Evolutionary conservation across 2,797 vertebrate genomes (phyloP).

Genomic region (Echiichthys vipera): DNA sequence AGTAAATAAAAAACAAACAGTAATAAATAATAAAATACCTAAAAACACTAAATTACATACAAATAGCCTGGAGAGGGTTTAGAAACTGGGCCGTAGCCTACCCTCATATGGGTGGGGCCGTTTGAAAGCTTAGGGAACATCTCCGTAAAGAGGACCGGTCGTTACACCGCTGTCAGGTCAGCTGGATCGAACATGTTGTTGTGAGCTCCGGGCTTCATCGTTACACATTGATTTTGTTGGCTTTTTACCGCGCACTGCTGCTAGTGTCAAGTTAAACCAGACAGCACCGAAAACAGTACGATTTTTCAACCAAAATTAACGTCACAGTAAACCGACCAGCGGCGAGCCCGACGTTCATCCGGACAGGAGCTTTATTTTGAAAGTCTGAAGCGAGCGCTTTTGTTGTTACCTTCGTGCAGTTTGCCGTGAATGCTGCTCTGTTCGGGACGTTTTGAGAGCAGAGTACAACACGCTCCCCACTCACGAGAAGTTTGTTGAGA

Average conservation of each 20-base stretch:
- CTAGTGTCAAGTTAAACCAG: not conserved
- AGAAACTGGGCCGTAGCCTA: no score
- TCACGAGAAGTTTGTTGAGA: conserved; percentile 26
- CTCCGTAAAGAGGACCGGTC: conserved; percentile 9
- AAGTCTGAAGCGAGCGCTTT: not conserved
- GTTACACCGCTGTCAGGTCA: conserved; percentile 35
- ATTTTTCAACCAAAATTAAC: not conserved
- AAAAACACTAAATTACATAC: no score
- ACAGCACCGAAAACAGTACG: not conserved
- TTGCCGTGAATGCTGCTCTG: conserved; percentile 14
- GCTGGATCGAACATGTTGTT: conserved; percentile 37
- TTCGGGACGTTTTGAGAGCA: conserved; percentile 21
- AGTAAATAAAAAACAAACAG: no score
- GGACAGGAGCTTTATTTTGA: conserved; percentile 52
- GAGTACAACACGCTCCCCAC: conserved; percentile 31
- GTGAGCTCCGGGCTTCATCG: conserved; percentile 9
- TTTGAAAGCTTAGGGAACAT: conserved; percentile 25
- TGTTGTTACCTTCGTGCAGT: not conserved
- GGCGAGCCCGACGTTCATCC: accelerated
- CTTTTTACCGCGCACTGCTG: not conserved
- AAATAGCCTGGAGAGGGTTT: no score
- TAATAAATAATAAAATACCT: no score
- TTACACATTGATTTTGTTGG: conserved; percentile 40
- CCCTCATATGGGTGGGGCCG: conserved; percentile 19
- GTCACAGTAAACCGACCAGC: accelerated